Base-by-base conservation (phyloP, 2,113 vertebrate genomes). In the Pterophyllum scalare region DNA sequence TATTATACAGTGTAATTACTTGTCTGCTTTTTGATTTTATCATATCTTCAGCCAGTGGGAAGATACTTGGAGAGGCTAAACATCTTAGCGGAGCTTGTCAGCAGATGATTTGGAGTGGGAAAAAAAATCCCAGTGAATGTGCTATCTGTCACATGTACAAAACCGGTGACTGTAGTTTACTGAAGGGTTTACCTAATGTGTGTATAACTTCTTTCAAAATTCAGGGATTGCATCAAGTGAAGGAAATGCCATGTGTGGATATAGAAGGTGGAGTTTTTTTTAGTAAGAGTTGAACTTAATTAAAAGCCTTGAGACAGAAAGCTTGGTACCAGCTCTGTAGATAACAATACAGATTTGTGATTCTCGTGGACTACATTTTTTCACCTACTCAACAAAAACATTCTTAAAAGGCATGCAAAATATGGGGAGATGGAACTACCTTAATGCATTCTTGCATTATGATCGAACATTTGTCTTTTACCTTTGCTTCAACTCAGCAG, bases 1-100 rank as follows among this genome's bases (percentile, higher is more conserved):
- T 94, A 95, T 96, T 96, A 96, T 96, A 94, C 93, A 90, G 91
- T 94, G 93, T 95, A 95, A 95, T 95, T 95, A 95, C 95, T 94
- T 93, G 92, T 94, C 93, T 93, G 93, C 90, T 93, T 95, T 95
- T 94, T 94, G 94, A 95, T 95, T 94, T 95, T 94, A 95, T 95
- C 94, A 91, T 89, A 94, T 96, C 93, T 95, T 93, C 91, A 95
- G 93, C 92, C 88, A 87, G 89, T 92, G 87, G 88, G 92, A 92
- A 94, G 93, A 93, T 91, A 91, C 92, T 95, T 88, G 86, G 86
- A 91, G 89, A 91, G 92, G 90, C 90, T 92, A 91, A 92, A 94
- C 93, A 95, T 95, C 93, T 95, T 91, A 89, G 91, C 70, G 60
- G 56, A 81, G 90, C 88, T 89, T 89, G 87, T 93, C 88, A 81